Evolutionary conservation across 2,113 vertebrate genomes (phyloP), one percentile per base, ranked within the genome.

Genomic region (Progne subis): DNA sequence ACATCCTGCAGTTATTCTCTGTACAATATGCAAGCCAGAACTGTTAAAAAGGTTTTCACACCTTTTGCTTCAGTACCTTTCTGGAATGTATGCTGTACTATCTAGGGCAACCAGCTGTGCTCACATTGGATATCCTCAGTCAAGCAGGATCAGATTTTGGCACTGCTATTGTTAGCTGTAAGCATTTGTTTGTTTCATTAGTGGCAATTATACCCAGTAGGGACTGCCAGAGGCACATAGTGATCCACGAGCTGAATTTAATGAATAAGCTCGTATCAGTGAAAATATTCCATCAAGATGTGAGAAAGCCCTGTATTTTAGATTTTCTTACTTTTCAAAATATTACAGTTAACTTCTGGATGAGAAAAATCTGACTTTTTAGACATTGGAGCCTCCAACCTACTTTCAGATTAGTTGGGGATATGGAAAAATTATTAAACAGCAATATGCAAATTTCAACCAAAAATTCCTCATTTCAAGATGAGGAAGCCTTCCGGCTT

Each of bases 131-230:
- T 92, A 94, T 83, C 68, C 79, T 83, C 91, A 86, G 79, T 56
- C 94, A 90, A 88, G 80, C 91, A 97, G 92, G 76, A 96, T 95
- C 89, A 94, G 93, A 93, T 92, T 85, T 95, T 90, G 74, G 87
- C 90, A 91, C 55, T 47, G 43, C 32, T 85, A 37, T 72, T 90
- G 84, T 91, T 90, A 95, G 63, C 55, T 74, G 28, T 31, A 76
- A 80, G 63, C 31, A 65, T 95, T 92, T 92, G 77, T 87, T 91
- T 96, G 67, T 85, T 93, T 77, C 43, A 19, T 93, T 47, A 67
- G 52, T 49, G 64, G 39, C 82, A 95, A 49, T 85, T 95, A 86
- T 29, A 17, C 55, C 43, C 87, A 41, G 12, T 69, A 85, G 82
- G 87, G 70, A 92, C 69, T 88, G 60, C 68, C 56, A 95, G 34